Evolutionary conservation across 1,140 invertebrate species (phyloP).

Genomic region (Gryon sp.): DNA sequence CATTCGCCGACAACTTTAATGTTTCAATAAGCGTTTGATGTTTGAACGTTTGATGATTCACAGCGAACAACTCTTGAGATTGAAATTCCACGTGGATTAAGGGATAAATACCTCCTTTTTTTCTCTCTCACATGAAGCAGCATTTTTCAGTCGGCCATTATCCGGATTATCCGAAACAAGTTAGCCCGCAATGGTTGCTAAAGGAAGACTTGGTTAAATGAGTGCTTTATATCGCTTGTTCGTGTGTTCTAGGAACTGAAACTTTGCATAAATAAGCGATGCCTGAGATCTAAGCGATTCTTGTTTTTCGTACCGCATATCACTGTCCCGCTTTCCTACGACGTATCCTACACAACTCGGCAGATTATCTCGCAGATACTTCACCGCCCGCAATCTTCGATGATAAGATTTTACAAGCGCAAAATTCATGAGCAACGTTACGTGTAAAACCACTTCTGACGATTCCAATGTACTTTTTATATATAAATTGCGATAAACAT

Average conservation of each 20-base stretch:
- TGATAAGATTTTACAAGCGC: slow-evolving; percentile 42
- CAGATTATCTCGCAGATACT: slow-evolving; percentile 39
- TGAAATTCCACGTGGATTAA: too few species aligned
- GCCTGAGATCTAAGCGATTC: slow-evolving; percentile 29
- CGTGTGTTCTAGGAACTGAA: slow-evolving; percentile 20
- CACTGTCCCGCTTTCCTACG: neutral
- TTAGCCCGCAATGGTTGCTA: slow-evolving; percentile 31
- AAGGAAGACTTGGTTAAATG: slow-evolving; percentile 35
- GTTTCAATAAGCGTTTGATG: too few species aligned
- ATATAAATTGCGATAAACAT: slow-evolving; percentile 13
- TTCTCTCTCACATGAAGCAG: slow-evolving; percentile 8
- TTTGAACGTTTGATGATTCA: slow-evolving; percentile 11
- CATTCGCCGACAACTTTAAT: too few species aligned
- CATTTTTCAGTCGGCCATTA: slow-evolving; percentile 43
- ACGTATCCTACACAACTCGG: slow-evolving; percentile 1
- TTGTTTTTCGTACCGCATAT: slow-evolving; percentile 3
- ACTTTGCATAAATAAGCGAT: slow-evolving; percentile 58
- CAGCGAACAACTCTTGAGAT: neutral
- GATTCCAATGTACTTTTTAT: slow-evolving; percentile 7
- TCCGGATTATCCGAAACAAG: slow-evolving; percentile 54
- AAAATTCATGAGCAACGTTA: neutral
- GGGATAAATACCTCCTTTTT: too few species aligned
- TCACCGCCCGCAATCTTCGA: slow-evolving; percentile 23
- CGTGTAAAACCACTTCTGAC: slow-evolving; percentile 5
- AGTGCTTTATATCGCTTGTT: slow-evolving; percentile 32